phyloP scores from a whole-genome alignment of 2,888 invertebrate species.

The Eupithecia pulchellata region DNA sequence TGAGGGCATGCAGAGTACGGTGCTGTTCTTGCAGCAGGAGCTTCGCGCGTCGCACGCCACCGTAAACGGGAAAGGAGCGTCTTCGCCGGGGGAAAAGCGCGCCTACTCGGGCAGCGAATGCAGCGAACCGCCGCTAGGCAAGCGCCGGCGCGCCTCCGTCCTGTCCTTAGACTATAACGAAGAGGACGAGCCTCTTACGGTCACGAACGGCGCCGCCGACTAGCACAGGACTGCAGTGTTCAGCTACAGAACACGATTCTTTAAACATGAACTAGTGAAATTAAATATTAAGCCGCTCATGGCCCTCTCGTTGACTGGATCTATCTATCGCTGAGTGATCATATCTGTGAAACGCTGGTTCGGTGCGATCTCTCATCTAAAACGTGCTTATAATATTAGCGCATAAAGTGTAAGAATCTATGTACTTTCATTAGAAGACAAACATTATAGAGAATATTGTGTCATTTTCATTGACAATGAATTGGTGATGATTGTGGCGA shows the following conservation, averaged over 20 bases:
- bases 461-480: slow-evolving; percentile 75
- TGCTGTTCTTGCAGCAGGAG: slow-evolving; percentile 96
- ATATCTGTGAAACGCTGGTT: slow-evolving; percentile 60
- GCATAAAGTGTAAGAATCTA: slow-evolving; percentile 72
- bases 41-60: slow-evolving; percentile 89
- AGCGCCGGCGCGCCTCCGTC: slow-evolving; percentile 89
- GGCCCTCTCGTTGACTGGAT: slow-evolving; percentile 60
- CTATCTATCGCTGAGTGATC: slow-evolving; percentile 67
- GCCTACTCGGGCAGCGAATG: slow-evolving; percentile 76
- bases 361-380: slow-evolving; percentile 61
- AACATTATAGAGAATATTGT: slow-evolving; percentile 64
- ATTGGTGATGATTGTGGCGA: slow-evolving; percentile 79
- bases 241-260: slow-evolving; percentile 61
- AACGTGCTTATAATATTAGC: slow-evolving; percentile 67
- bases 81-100: slow-evolving; percentile 73
- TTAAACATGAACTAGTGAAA: slow-evolving; percentile 67
- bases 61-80: slow-evolving; percentile 69
- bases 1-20: slow-evolving; percentile 99
- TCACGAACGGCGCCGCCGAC: slow-evolving; percentile 88
- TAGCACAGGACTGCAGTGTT: slow-evolving; percentile 70
- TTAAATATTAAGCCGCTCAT: slow-evolving; percentile 54
- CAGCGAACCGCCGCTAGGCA: slow-evolving; percentile 83
- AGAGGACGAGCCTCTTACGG: slow-evolving; percentile 89
- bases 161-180: slow-evolving; percentile 91
- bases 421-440: slow-evolving; percentile 81